Conservation (phyloP, 1,140 invertebrate genomes). For the Zaprionus kolodkinae region DNA sequence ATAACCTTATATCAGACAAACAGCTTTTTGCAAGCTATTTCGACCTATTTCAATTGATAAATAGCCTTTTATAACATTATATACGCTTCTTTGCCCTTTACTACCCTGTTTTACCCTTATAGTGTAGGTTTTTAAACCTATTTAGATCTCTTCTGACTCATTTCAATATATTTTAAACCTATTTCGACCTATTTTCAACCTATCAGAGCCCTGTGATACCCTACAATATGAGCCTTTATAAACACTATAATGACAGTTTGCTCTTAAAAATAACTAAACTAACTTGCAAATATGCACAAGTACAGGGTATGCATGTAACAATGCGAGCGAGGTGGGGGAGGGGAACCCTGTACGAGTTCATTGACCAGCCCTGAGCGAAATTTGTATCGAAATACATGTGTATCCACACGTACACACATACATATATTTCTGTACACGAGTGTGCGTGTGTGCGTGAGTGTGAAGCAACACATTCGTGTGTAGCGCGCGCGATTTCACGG, state of each 20-base stretch:
- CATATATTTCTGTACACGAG: slow-evolving; percentile 4
- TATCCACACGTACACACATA: background rate
- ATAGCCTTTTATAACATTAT: no score
- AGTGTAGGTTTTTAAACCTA: no score
- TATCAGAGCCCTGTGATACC: no score
- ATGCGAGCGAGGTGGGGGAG: slow-evolving; percentile 13
- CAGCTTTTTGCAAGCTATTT: no score
- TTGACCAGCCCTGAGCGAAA: slow-evolving; percentile 84
- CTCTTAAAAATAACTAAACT: background rate
- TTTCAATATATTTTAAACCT: no score
- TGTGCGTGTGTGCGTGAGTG: slow-evolving; percentile 16
- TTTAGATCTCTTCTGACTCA: no score
- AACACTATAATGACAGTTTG: background rate
- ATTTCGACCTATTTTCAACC: no score
- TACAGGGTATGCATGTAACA: background rate
- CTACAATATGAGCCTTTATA: background rate
- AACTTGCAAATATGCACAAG: background rate
- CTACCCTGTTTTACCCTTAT: no score
- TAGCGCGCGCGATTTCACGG: slow-evolving; percentile 72
- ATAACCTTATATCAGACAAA: no score
- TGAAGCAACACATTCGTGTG: slow-evolving; percentile 66
- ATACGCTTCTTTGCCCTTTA: no score
- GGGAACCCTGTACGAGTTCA: slow-evolving; percentile 58
- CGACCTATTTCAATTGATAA: no score
- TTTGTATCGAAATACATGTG: background rate